Conservation (phyloP, 2,797 vertebrate genomes). For the Enteromius trimaculatus region DNA sequence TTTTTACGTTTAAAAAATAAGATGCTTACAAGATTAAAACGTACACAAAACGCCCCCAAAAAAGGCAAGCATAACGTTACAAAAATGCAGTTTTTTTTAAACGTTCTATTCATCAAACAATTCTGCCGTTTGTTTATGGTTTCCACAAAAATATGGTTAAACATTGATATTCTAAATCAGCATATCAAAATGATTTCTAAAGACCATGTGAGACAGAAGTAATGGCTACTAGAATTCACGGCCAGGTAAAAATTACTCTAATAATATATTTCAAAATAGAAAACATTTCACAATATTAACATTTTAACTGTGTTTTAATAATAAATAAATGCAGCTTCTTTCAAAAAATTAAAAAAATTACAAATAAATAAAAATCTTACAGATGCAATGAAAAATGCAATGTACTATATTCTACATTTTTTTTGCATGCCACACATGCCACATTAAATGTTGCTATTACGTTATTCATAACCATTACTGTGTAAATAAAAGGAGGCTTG, state of each 20-base stretch:
- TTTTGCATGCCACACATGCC: background rate
- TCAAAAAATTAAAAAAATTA: background rate
- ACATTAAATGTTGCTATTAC: constrained; percentile 23
- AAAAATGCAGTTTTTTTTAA: background rate
- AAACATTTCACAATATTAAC: background rate
- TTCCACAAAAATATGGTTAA: background rate
- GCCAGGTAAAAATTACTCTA: background rate
- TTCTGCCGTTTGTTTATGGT: background rate
- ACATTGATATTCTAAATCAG: background rate
- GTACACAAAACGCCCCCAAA: background rate
- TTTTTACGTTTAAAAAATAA: background rate
- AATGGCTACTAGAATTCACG: background rate
- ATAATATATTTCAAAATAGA: background rate
- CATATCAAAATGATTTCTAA: background rate
- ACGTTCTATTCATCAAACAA: background rate
- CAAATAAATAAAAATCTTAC: background rate
- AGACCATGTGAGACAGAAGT: background rate
- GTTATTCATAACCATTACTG: constrained; percentile 32
- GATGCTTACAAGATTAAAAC: background rate
- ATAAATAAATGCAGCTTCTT: background rate
- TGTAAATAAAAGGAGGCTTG: constrained; percentile 32
- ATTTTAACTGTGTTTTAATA: background rate
- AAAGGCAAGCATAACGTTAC: background rate
- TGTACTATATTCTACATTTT: background rate
- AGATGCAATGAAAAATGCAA: background rate